Base-by-base conservation (phyloP, 2,888 invertebrate genomes). In the Pollenia angustigena region DNA sequence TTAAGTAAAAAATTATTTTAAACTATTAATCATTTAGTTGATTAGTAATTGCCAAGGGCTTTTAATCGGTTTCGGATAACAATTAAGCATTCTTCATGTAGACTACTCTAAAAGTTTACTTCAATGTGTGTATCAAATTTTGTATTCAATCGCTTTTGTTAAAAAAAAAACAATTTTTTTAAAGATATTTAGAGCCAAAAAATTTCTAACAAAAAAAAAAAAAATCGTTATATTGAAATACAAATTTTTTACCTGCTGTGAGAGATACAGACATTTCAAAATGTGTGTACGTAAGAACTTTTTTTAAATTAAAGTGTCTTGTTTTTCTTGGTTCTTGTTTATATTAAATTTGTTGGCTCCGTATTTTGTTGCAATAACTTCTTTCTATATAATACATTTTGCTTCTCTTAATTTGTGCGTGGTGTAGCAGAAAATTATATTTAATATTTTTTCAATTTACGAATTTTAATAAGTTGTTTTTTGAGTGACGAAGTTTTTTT, bases 11-110 rank as follows among this genome's bases (percentile, higher is more conserved):
- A 48, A 32, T 54, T 56, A 18, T 48, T 7, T 12, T 52, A 46
- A 80, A 81, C 81, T 64, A 81, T 81, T 81, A 72, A 80, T 81
- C 64, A 72, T 64, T 62, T 71, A 64, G 54, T 72, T 81, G 64
- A 81, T 72, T 66, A 56, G 81, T 81, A 72, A 64, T 81, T 72
- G 54, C 32, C 32, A 56, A 64, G 14, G 10, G 16, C 7, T 56
- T 56, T 32, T 32, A 32, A 32, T 32, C 32, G 32, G 4, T 32
- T 32, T 32, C 1, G 32, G 32, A 32, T 32, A 32, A 32, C 32
- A 32, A 32, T 1, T 1, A 32, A 32, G 32, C 32, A 32, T 32
- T 32, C 32, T 32, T 32, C 32, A 32, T 32, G 32, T 32, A 32
- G 32, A 32, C 32, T 32, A 6, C 32, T 32, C 32, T 32, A 32